phyloP scores from a whole-genome alignment of 2,797 vertebrate species.

The Pangasius macronema region DNA sequence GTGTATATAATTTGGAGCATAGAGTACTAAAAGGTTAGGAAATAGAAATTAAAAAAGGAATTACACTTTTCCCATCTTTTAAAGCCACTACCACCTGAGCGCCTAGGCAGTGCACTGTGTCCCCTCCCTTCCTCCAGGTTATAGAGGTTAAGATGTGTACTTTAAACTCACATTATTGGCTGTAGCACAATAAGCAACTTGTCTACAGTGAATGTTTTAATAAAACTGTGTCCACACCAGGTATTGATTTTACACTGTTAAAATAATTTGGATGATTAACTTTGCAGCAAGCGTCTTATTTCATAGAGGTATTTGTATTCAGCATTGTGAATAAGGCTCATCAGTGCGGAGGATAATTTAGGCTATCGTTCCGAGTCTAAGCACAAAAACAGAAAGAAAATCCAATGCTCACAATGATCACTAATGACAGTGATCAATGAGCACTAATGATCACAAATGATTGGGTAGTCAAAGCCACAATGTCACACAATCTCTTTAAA shows the following conservation, averaged over 20 bases:
- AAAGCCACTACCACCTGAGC: not conserved
- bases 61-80: not conserved
- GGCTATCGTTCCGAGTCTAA: not conserved
- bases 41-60: not conserved
- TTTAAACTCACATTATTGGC: not conserved
- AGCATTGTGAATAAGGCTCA: not conserved
- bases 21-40: not conserved
- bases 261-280: constrained; percentile 3
- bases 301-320: not conserved
- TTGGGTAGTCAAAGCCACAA: not conserved
- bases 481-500: not conserved
- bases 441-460: not conserved
- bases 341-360: not conserved
- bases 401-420: not conserved
- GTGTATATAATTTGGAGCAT: not conserved
- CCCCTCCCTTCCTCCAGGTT: not conserved
- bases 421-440: too few relatives aligned
- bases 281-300: not conserved
- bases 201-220: not conserved
- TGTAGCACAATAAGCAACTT: not conserved
- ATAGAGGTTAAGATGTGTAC: not conserved
- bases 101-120: not conserved
- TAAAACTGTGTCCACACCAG: not conserved
- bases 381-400: not conserved
- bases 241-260: constrained; percentile 2